Evolutionary conservation across 2,888 invertebrate species (phyloP).

Genomic region (Plebejus anna): DNA sequence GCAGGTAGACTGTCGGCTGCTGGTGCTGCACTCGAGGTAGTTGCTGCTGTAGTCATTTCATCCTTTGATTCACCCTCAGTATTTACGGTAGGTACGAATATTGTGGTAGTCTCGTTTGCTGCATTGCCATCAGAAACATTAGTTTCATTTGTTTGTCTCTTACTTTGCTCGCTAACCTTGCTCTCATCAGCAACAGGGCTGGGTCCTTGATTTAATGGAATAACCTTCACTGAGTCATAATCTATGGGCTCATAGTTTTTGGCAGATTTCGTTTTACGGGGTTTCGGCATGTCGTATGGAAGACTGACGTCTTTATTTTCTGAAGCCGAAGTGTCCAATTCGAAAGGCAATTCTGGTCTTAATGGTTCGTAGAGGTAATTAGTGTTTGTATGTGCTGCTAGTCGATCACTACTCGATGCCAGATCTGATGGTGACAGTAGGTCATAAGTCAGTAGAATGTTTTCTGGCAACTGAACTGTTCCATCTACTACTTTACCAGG

Average conservation of each 20-base stretch:
- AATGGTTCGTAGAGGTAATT: constrained; percentile 66
- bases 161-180: constrained; percentile 53
- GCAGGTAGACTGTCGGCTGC: constrained; percentile 58
- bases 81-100: constrained; percentile 36
- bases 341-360: constrained; percentile 60
- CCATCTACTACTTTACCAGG: constrained; percentile 63
- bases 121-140: constrained; percentile 41
- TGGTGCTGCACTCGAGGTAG: constrained; percentile 42
- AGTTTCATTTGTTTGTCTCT: constrained; percentile 56
- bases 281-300: constrained; percentile 63
- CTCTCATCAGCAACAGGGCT: constrained; percentile 55
- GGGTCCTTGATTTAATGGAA: constrained; percentile 63
- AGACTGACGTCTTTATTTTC: constrained; percentile 55
- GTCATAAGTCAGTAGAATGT: constrained; percentile 66
- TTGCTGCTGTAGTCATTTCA: constrained; percentile 40
- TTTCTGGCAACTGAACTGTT: constrained; percentile 66
- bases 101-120: constrained; percentile 39
- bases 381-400: constrained; percentile 44
- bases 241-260: constrained; percentile 62
- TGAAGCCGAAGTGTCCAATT: constrained; percentile 66
- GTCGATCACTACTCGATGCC: constrained; percentile 42
- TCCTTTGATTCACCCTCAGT: constrained; percentile 47
- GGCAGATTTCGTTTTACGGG: constrained; percentile 49
- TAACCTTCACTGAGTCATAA: constrained; percentile 68
- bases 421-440: constrained; percentile 55